A percentile compares a stretch with the other conserved stretches of the same genome.
These are phyloP conservation scores for Drosophila paramelanica DNA, from an alignment of 2,888 invertebrate genomes.

Conservation along the genomic window DNA sequence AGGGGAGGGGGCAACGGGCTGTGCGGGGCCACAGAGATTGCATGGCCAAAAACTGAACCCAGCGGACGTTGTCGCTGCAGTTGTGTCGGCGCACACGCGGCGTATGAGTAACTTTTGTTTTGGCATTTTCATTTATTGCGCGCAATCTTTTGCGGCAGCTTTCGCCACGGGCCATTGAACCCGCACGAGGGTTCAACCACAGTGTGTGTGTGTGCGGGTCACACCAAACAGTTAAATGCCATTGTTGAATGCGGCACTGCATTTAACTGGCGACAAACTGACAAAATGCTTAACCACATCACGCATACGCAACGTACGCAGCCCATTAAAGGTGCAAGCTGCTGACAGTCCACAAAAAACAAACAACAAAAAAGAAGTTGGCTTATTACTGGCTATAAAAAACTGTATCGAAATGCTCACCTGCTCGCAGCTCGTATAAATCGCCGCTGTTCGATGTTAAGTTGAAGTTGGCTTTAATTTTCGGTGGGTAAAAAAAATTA, in stretches of 20 bases:
- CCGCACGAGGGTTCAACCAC: conserved; percentile 8
- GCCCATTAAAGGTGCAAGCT: background rate
- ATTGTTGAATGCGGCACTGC: conserved; percentile 8
- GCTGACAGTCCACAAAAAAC: conserved; percentile 1
- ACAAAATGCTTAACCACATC: conserved; percentile 9
- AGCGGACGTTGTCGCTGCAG: conserved; percentile 58
- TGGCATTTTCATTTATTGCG: conserved; percentile 65
- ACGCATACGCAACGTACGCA: conserved; percentile 29
- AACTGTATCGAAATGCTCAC: conserved; percentile 3
- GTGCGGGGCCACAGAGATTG: conserved; percentile 33
- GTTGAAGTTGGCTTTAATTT: conserved; percentile 46
- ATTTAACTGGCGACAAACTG: conserved; percentile 9
- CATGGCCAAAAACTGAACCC: conserved; percentile 46
- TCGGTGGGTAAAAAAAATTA: conserved; percentile 19
- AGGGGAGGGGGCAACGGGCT: no score
- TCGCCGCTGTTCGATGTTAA: background rate
- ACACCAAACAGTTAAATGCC: conserved; percentile 2
- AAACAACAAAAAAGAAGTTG: background rate
- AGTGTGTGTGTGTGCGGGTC: background rate
- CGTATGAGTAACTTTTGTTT: conserved; percentile 64
- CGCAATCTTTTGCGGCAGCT: conserved; percentile 56
- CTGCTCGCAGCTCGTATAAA: conserved; percentile 6
- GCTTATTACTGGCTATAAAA: conserved; percentile 19
- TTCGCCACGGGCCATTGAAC: conserved; percentile 49
- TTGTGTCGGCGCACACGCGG: conserved; percentile 35